A percentile compares a stretch with the other conserved stretches of the same genome.
phyloP scores from a whole-genome alignment of 2,113 vertebrate genomes.

The human region GRCh38 chr21:31247501-31248000 shows the following conservation, averaged over 20 bases:
- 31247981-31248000: neutral
- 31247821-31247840: neutral
- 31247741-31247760: neutral
- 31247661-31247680: no score
- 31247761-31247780: neutral
- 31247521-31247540: no score
- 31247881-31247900: neutral
- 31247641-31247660: no score
- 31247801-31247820: neutral
- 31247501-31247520: no score
- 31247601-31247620: no score
- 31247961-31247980: neutral
- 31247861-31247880: neutral
- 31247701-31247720: neutral
- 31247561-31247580: no score
- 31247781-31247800: neutral
- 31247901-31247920: neutral
- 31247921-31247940: neutral
- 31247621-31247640: no score
- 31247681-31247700: neutral
- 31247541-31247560: no score
- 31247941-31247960: neutral
- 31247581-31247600: no score
- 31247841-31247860: neutral
- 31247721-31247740: neutral